These are phyloP conservation scores for Panulirus ornatus DNA, from an alignment of 1,140 invertebrate species.

Conservation along the genomic window DNA sequence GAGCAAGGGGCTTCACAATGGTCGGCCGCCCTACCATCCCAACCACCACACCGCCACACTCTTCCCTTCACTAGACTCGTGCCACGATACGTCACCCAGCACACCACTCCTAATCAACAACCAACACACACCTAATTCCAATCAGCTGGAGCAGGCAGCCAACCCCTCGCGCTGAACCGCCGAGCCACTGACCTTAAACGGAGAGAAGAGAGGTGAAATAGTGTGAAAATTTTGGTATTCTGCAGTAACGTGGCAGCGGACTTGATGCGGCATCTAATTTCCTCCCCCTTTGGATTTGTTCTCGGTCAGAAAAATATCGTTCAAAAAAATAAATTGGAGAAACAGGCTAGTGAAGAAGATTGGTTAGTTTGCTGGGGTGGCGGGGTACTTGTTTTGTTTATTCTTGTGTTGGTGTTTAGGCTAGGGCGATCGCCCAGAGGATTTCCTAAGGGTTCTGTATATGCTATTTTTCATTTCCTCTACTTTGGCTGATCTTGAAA, in stretches of 20 bases:
- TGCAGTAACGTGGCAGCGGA: slow-evolving; percentile 61
- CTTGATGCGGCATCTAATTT: slow-evolving; percentile 73
- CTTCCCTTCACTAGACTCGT: not conserved
- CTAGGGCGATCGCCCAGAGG: too few species aligned
- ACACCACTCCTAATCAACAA: slow-evolving; percentile 51
- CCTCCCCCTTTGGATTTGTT: slow-evolving; percentile 73
- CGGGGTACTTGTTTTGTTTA: not conserved
- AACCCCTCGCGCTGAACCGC: slow-evolving; percentile 19
- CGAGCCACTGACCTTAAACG: slow-evolving; percentile 35
- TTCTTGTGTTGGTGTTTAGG: too few species aligned
- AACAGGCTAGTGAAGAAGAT: slow-evolving; percentile 27
- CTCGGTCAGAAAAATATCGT: slow-evolving; percentile 69
- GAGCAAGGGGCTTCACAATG: slow-evolving; percentile 23
- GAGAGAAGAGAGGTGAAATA: slow-evolving; percentile 61
- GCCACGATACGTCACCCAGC: not conserved
- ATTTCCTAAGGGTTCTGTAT: too few species aligned
- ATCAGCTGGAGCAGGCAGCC: slow-evolving; percentile 38
- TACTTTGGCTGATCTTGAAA: too few species aligned
- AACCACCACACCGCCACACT: slow-evolving; percentile 11
- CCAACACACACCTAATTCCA: slow-evolving; percentile 63
- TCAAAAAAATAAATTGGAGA: slow-evolving; percentile 53
- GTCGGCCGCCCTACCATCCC: not conserved
- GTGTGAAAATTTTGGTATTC: slow-evolving; percentile 65
- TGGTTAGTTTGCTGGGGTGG: not conserved
- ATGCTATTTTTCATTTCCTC: too few species aligned